A percentile compares a stretch with the other conserved stretches of the same genome.
phyloP scores from a whole-genome alignment of 2,797 vertebrate species.

The Basileuterus tristriatus region DNA sequence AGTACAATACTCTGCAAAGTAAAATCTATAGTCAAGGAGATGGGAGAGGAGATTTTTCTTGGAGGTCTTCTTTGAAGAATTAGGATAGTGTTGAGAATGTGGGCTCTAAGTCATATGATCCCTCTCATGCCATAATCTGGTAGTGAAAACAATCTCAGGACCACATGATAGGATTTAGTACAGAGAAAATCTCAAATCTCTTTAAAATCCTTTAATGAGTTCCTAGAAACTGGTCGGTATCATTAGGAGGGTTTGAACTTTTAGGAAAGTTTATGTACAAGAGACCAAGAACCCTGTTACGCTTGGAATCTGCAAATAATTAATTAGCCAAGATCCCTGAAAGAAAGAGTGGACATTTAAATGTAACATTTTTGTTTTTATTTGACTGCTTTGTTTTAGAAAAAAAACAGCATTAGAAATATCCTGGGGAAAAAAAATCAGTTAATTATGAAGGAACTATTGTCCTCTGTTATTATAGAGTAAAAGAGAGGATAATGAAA shows the following conservation, averaged over 20 bases:
- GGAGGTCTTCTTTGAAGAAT: neutral
- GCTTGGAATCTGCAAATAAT: neutral
- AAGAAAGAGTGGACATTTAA: neutral
- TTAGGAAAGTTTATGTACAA: conserved; percentile 3
- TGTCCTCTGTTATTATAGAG: neutral
- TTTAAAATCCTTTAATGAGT: conserved; percentile 15
- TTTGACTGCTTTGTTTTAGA: neutral
- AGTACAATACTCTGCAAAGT: neutral
- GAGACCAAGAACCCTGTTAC: neutral
- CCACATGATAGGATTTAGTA: conserved; percentile 6
- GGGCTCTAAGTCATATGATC: neutral
- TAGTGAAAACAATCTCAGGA: neutral
- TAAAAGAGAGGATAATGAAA: neutral
- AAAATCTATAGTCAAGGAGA: neutral
- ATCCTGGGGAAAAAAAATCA: neutral
- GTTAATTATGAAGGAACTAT: neutral
- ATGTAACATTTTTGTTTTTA: neutral
- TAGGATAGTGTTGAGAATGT: neutral
- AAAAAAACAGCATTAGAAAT: neutral
- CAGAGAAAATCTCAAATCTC: conserved; percentile 13
- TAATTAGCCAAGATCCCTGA: neutral
- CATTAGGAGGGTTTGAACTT: conserved; percentile 7
- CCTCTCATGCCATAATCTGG: neutral
- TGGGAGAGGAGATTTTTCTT: neutral
- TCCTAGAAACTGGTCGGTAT: neutral